Conservation (phyloP, 2,797 vertebrate genomes). For the Odontamblyopus lacepedii region DNA sequence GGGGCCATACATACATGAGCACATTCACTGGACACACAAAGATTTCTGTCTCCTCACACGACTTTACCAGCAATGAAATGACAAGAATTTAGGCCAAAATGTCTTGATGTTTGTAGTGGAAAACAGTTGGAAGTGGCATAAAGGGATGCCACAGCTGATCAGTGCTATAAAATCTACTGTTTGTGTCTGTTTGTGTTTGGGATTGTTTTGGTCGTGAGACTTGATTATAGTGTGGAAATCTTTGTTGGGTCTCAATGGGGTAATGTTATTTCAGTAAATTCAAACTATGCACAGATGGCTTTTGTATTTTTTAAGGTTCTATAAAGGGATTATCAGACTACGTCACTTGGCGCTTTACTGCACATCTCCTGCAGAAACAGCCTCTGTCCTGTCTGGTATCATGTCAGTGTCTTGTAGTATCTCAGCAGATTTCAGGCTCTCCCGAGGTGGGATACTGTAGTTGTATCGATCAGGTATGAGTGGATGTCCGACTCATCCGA, state of each 20-base stretch:
- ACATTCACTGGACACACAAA: conserved; percentile 60
- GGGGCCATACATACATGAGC: conserved; percentile 28
- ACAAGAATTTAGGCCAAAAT: conserved; percentile 27
- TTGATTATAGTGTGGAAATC: too few species aligned
- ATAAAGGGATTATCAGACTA: too few species aligned
- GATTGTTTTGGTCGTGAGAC: not conserved
- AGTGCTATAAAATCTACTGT: not conserved
- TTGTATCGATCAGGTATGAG: too few species aligned
- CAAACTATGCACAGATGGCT: not conserved
- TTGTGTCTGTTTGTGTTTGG: not conserved
- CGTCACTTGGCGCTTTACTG: too few species aligned
- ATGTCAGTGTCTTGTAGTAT: too few species aligned
- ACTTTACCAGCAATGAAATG: conserved; percentile 42
- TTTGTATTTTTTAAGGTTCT: too few species aligned
- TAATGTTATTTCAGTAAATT: not conserved
- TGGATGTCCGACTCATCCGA: too few species aligned
- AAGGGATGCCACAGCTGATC: not conserved
- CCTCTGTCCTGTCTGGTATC: too few species aligned
- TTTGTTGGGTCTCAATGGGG: not conserved
- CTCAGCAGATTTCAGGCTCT: too few species aligned
- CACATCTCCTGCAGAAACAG: too few species aligned
- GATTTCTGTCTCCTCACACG: conserved; percentile 53
- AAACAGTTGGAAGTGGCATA: not conserved
- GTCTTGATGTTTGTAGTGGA: not conserved
- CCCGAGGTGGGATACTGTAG: too few species aligned